These are phyloP conservation scores for Phortica magna DNA, from an alignment of 2,888 invertebrate genomes.

Conservation along the genomic window DNA sequence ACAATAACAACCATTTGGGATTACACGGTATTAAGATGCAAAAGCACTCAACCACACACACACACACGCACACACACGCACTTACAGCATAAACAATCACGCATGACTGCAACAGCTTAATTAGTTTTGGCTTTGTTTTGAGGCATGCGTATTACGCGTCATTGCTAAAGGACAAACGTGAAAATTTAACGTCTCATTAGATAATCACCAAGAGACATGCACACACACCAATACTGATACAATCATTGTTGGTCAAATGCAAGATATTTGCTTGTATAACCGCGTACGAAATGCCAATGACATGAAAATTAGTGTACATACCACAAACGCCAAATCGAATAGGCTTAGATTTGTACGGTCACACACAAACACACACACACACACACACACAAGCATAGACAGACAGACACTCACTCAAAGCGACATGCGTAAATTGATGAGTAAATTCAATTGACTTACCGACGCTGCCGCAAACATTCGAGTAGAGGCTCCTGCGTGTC, in stretches of 20 bases:
- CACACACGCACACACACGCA: constrained; percentile 37
- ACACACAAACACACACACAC: constrained; percentile 8
- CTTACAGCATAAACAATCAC: background rate
- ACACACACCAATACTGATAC: constrained; percentile 12
- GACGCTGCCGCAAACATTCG: constrained; percentile 80
- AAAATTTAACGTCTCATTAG: constrained; percentile 67
- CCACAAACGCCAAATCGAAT: constrained; percentile 21
- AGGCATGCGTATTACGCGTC: constrained; percentile 50
- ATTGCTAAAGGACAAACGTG: constrained; percentile 57
- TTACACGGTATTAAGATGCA: constrained; percentile 56
- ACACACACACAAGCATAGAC: constrained; percentile 1
- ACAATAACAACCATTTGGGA: constrained; percentile 37
- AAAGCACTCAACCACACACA: constrained; percentile 34
- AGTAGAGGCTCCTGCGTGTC: constrained; percentile 78
- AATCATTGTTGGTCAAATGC: constrained; percentile 40
- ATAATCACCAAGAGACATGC: constrained; percentile 41
- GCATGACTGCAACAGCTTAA: constrained; percentile 43
- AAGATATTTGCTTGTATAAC: constrained; percentile 27
- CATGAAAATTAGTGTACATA: constrained; percentile 21
- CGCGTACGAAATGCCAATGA: background rate
- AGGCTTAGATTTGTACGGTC: background rate
- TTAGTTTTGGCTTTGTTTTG: constrained; percentile 55
- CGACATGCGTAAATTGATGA: constrained; percentile 41
- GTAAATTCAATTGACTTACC: constrained; percentile 74
- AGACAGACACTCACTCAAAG: constrained; percentile 2